phyloP scores from a whole-genome alignment of 2,888 invertebrate genomes.

The Yponomeuta malinellus region DNA sequence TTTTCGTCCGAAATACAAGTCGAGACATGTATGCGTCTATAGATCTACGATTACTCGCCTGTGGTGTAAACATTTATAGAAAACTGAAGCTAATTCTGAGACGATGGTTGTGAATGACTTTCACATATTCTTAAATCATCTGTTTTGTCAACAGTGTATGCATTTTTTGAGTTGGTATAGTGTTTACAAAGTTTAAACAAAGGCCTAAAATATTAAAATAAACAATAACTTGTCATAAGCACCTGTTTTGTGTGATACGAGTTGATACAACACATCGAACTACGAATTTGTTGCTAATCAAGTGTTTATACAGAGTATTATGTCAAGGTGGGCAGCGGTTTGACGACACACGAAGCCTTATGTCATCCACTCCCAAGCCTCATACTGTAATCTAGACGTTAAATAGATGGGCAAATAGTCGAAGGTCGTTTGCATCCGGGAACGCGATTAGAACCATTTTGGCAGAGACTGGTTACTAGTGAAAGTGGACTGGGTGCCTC shows the following conservation, averaged over 20 bases:
- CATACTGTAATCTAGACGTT: constrained; percentile 51
- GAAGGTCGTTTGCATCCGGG: constrained; percentile 65
- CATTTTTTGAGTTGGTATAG: too few species aligned
- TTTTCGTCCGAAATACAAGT: too few species aligned
- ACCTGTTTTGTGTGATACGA: background rate
- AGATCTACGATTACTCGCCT: too few species aligned
- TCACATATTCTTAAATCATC: too few species aligned
- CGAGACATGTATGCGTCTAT: too few species aligned
- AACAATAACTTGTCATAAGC: background rate
- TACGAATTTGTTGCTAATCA: constrained; percentile 11
- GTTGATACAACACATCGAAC: background rate
- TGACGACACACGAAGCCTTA: constrained; percentile 57
- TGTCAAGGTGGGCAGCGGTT: constrained; percentile 57
- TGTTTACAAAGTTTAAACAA: too few species aligned
- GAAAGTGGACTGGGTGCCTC: constrained; percentile 22
- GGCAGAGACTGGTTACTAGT: constrained; percentile 16
- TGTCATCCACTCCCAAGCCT: constrained; percentile 53
- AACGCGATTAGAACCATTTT: constrained; percentile 19
- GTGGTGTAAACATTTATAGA: too few species aligned
- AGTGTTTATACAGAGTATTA: constrained; percentile 20
- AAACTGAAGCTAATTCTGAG: background rate
- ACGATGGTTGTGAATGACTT: background rate
- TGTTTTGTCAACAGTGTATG: too few species aligned
- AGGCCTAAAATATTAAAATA: too few species aligned
- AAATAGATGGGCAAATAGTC: constrained; percentile 49